Evolutionary conservation across 2,888 invertebrate species (phyloP).

Genomic region (Cheilosia soror): DNA sequence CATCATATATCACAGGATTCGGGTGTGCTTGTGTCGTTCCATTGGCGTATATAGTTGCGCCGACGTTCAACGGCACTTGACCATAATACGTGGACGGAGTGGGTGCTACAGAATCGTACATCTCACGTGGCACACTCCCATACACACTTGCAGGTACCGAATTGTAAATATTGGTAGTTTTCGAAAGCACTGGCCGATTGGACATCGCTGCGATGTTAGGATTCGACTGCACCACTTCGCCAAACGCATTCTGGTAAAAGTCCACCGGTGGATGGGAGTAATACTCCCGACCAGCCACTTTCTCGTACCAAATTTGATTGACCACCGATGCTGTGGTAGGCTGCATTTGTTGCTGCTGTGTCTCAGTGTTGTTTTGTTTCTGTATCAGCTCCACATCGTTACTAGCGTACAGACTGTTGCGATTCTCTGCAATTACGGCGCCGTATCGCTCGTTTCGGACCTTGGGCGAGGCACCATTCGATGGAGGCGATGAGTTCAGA

Average conservation of each 20-base stretch:
- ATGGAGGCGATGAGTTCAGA: conserved; percentile 76
- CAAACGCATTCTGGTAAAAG: conserved; percentile 78
- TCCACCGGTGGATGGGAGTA: conserved; percentile 80
- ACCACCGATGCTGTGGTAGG: conserved; percentile 56
- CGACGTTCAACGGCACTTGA: conserved; percentile 79
- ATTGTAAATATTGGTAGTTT: conserved; percentile 77
- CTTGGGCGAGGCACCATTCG: conserved; percentile 78
- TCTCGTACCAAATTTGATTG: conserved; percentile 84
- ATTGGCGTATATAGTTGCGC: conserved; percentile 74
- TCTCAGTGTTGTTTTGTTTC: conserved; percentile 81
- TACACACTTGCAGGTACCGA: conserved; percentile 79
- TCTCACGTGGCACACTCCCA: conserved; percentile 78
- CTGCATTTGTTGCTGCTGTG: conserved; percentile 61
- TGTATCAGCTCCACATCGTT: conserved; percentile 72
- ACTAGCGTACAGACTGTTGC: conserved; percentile 68
- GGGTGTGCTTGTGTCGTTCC: conserved; percentile 60
- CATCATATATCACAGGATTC: conserved; percentile 81
- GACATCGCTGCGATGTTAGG: conserved; percentile 82
- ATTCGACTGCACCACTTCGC: conserved; percentile 40
- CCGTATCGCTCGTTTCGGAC: conserved; percentile 76
- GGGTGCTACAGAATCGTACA: conserved; percentile 81
- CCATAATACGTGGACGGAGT: conserved; percentile 82
- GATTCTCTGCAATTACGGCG: conserved; percentile 61
- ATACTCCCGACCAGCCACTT: conserved; percentile 79
- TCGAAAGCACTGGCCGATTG: conserved; percentile 81